Evolutionary conservation across 2,888 invertebrate genomes (phyloP), one percentile per base, ranked within the genome.

Genomic region (Buathra laborator): DNA sequence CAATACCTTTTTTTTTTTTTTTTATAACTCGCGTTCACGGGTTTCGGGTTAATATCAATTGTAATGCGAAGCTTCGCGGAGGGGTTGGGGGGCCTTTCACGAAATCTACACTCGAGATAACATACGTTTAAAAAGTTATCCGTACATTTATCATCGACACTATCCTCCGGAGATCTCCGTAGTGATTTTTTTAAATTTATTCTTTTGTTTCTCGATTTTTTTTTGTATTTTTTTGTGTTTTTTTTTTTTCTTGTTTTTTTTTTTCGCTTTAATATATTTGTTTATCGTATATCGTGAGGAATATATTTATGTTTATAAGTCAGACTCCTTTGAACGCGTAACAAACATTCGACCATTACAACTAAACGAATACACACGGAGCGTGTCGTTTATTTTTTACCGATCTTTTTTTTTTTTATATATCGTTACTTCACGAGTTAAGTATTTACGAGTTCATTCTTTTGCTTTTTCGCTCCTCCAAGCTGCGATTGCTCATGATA

Each of bases 321-420:
- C 81, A 89, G 85, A 81, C 89, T 87, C 87, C 87, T 9, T 89
- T 87, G 88, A 90, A 90, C 87, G 88, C 81, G 87, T 89, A 90
- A 90, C 87, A 87, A 89, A 87, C 77, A 87, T 85, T 89, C 82
- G 86, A 87, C 19, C 86, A 56, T 87, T 76, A 67, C 37, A 48
- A 72, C 78, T 85, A 86, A 78, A 76, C 56, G 74, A 44, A 72
- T 81, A 85, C 64, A 51, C 56, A 64, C 64, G 71, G 51, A 77
- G 19, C 37, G 37, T 37, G 37, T 37, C 37, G 59, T n/a, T 32
- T 68, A 43, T 24, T 67, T 59, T 74, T 72, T 43, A 75, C 62
- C 72, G 80, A 89, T 87, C 86, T 86, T 89, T 89, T 89, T 37
- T 37, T 37, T 37, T 37, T 37, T 37, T 37, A 0, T 37, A 88